Evolutionary conservation across 53 echinoderm and acorn worm species (phyloP).

Genomic region (Glandiceps talaboti): DNA sequence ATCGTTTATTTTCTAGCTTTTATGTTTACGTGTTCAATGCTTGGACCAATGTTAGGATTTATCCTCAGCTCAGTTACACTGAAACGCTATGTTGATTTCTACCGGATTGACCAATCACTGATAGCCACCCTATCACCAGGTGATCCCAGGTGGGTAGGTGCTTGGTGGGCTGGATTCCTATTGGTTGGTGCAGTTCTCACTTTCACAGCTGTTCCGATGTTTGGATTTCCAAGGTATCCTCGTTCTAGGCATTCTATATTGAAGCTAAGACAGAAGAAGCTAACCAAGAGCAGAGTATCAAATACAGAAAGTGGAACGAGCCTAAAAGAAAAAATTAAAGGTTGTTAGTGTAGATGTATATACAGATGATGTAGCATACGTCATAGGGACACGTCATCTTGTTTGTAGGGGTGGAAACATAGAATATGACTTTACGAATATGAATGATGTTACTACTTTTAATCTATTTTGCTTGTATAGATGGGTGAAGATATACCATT

Average conservation of each 20-base stretch:
- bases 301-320: not conserved
- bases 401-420: too few species aligned
- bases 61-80: constrained; percentile 21
- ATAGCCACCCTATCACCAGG: constrained; percentile 10
- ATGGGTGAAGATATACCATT: too few species aligned
- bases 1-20: constrained; percentile 10
- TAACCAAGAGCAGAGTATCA: not conserved
- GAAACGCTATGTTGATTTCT: constrained; percentile 13
- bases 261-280: not conserved
- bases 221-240: constrained; percentile 34
- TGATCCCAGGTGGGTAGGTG: constrained; percentile 66
- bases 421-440: too few species aligned
- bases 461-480: too few species aligned
- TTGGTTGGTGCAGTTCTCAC: constrained; percentile 33
- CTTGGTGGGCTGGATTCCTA: constrained; percentile 80
- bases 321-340: not conserved
- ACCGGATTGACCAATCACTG: constrained; percentile 11
- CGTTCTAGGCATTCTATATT: not conserved
- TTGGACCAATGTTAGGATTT: constrained; percentile 19
- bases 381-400: too few species aligned
- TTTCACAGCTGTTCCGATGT: constrained; percentile 37
- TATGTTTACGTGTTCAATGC: constrained; percentile 1
- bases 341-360: too few species aligned
- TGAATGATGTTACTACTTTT: too few species aligned
- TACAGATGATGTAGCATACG: too few species aligned